Base-by-base conservation (phyloP, 2,888 invertebrate genomes). In the Vesta saturnalis region DNA sequence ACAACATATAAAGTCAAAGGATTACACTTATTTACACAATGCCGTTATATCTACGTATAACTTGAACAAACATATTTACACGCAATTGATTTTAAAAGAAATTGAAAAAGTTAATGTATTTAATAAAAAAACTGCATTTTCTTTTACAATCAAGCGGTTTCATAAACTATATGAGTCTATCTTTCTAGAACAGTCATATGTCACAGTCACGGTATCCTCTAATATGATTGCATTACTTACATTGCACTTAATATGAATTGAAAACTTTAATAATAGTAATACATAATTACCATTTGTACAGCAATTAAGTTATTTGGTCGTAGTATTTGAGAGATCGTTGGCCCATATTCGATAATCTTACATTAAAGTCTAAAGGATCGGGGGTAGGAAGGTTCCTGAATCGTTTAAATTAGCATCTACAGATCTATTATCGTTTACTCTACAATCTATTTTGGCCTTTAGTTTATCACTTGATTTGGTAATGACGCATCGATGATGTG, bases 331-430 rank as follows among this genome's bases (percentile, higher is more conserved):
- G 70, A 72, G 70, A 71, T 66, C 69, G 52, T 71, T 71, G 71
- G 68, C 72, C 70, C 70, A 63, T 67, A 49, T 61, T 56, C 57
- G 30, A 63, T 39, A 52, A 47, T 49, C 39, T 21, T 49, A 43
- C 61, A 39, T 60, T 65, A 23, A 58, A 57, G 56, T 46, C 72
- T 84, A 89, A 79, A 89, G 86, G 78, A 89, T 89, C 67, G 89
- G 88, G 54, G 89, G 89, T 76, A 90, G 83, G 81, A 89, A 89
- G 55, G 88, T 89, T 71, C 89, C 89, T 55, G 89, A 89, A 81
- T 89, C 89, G 78, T 89, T 88, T 73, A 89, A 84, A 78, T 87
- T 88, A 59, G 80, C 76, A 72, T 81, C 81, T 73, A 85, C 80
- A 71, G 85, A 84, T 72, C 84, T 83, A 76, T 84, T 85, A 76